Base-by-base conservation (phyloP, 2,113 vertebrate genomes). In the Sorex fumeus region DNA sequence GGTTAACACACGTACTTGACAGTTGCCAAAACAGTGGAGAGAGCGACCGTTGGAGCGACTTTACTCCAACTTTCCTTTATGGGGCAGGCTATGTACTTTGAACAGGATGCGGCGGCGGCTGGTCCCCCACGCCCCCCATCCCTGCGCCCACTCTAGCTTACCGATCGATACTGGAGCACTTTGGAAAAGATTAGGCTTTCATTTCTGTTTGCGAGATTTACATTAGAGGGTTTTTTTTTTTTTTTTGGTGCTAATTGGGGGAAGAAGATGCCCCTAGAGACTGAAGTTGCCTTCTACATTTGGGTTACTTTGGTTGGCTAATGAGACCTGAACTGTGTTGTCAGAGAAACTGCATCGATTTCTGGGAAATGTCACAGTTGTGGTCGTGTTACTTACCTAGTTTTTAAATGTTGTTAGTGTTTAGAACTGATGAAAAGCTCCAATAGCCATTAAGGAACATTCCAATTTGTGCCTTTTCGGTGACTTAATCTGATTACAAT, bases 401-500 rank as follows among this genome's bases (percentile, higher is more conserved):
- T 78, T 87, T 90, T 95, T 21, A 96, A 94, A 28, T 43, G 8
- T 90, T 93, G 91, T 96, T 94, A 91, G 77, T 96, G 96, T 95
- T 93, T 94, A 72, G 87, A 84, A 96, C 91, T 93, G 95, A 89
- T 87, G 97, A 95, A 97, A 96, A 96, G 91, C 88, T 95, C 92
- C 74, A 60, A 23, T 93, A 88, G 91, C 92, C 84, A 96, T 70
- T 89, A 93, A 88, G 96, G 97, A 86, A 95, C 96, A 94, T 96
- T 88, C 74, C 93, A 60, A 78, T 97, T 96, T 97, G 96, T 96
- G 97, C 92, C 85, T 97, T 98, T 97, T 95, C 93, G 94, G 97
- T 97, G 96, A 91, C 97, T 98, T 97, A 97, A 97, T 97, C 97
- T 95, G 94, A 95, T 97, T 96, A 91, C 97, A 96, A 96, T 98